Conservation (phyloP, 2,797 vertebrate genomes). For the Neostethus bicornis region DNA sequence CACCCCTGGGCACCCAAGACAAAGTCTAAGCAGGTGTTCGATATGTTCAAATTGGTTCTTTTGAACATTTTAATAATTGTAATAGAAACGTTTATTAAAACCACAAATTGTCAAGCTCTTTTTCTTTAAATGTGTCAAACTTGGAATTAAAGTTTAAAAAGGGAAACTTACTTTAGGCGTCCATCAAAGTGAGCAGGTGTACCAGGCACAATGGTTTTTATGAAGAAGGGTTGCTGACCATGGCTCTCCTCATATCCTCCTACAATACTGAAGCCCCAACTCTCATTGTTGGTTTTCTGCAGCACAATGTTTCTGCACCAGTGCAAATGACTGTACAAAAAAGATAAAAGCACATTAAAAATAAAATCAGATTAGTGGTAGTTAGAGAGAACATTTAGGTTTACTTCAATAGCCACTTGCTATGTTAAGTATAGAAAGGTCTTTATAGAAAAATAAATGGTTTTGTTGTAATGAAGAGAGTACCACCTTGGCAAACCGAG, state of each 20-base stretch:
- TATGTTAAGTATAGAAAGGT: no score
- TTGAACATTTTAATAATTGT: no score
- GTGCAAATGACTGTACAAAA: conserved; percentile 84
- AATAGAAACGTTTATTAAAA: no score
- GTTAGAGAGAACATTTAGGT: neutral
- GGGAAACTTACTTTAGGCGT: conserved; percentile 87
- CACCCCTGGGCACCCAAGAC: no score
- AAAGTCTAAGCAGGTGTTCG: no score
- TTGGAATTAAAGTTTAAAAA: neutral
- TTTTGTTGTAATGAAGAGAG: neutral
- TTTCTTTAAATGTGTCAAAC: neutral
- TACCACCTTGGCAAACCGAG: conserved; percentile 87
- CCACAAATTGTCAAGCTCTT: neutral
- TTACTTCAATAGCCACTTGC: no score
- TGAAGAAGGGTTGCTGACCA: conserved; percentile 94
- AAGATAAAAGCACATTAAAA: neutral
- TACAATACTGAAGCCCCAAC: conserved; percentile 96
- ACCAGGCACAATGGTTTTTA: conserved; percentile 95
- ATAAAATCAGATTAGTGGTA: neutral
- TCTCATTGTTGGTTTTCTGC: conserved; percentile 89
- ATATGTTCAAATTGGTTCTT: no score
- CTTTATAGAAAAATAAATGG: no score
- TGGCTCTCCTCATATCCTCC: conserved; percentile 92
- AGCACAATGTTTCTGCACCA: conserved; percentile 91
- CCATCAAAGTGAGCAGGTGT: conserved; percentile 90